Evolutionary conservation across 2,113 vertebrate species (phyloP).

Genomic region (Thalassarche chlororhynchos): DNA sequence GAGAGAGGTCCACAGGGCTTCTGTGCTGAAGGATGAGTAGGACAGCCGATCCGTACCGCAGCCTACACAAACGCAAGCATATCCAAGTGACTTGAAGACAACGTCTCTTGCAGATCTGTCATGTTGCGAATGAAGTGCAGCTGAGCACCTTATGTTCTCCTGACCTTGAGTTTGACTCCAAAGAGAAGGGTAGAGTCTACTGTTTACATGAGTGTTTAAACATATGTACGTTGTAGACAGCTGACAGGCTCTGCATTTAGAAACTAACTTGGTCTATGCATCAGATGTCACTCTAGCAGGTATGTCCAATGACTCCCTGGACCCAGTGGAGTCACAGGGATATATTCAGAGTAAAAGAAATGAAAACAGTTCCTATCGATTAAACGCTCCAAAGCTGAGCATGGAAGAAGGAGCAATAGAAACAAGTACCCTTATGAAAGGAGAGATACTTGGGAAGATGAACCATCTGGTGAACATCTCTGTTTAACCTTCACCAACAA

Average conservation of each 20-base stretch:
- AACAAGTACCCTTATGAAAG: background rate
- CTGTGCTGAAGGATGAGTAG: background rate
- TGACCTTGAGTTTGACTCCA: background rate
- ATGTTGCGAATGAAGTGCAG: background rate
- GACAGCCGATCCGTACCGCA: background rate
- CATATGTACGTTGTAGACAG: background rate
- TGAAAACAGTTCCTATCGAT: background rate
- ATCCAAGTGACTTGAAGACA: background rate
- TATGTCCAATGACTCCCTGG: background rate
- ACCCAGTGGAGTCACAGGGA: background rate
- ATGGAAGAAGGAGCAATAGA: rapidly evolving
- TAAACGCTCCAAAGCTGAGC: background rate
- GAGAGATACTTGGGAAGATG: background rate
- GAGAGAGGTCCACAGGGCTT: background rate
- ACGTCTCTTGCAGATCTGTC: background rate
- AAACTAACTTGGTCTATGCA: background rate
- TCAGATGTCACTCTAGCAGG: background rate
- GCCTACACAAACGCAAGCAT: background rate
- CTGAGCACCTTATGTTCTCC: background rate
- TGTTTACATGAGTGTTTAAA: background rate
- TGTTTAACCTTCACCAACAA: conserved; percentile 40
- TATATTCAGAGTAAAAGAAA: background rate
- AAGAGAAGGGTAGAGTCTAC: background rate
- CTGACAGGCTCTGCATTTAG: background rate
- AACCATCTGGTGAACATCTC: conserved; percentile 53